These are phyloP conservation scores for Yponomeuta cagnagella DNA, from an alignment of 2,888 invertebrate genomes.

Conservation along the genomic window DNA sequence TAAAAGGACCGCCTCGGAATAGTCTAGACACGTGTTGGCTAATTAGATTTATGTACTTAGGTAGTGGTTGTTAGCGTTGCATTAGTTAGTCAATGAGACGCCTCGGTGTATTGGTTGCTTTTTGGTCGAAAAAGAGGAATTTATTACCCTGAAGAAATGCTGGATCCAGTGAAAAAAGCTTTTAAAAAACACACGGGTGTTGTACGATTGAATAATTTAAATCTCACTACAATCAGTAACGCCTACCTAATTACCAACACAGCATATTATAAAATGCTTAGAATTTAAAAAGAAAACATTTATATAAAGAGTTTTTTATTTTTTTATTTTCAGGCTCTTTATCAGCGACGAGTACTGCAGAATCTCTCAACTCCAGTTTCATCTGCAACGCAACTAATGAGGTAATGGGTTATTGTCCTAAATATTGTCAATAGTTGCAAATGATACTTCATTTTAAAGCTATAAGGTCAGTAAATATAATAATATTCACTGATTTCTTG, in stretches of 20 bases:
- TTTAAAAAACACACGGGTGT: conserved; percentile 42
- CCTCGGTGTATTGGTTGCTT: neutral
- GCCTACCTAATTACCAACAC: too few relatives aligned
- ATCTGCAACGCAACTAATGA: conserved; percentile 90
- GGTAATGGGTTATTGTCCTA: conserved; percentile 43
- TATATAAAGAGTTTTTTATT: neutral
- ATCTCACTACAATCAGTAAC: conserved; percentile 41
- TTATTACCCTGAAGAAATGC: conserved; percentile 25
- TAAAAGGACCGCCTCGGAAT: neutral
- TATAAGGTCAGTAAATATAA: too few relatives aligned
- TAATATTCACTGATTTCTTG: too few relatives aligned
- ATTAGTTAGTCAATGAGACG: neutral
- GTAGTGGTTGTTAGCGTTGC: neutral
- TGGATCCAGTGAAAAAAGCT: conserved; percentile 36
- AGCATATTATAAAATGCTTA: neutral
- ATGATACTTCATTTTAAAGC: too few relatives aligned
- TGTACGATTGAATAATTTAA: conserved; percentile 38
- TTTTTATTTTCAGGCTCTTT: conserved; percentile 77
- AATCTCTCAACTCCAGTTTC: conserved; percentile 91
- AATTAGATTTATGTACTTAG: neutral
- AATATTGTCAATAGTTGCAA: too few relatives aligned
- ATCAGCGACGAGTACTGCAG: conserved; percentile 90
- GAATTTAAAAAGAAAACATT: neutral
- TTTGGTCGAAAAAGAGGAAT: conserved; percentile 11
- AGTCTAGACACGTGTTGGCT: neutral